These are phyloP conservation scores for Crotalus tigris DNA, from an alignment of 2,113 vertebrate genomes.

Conservation along the genomic window DNA sequence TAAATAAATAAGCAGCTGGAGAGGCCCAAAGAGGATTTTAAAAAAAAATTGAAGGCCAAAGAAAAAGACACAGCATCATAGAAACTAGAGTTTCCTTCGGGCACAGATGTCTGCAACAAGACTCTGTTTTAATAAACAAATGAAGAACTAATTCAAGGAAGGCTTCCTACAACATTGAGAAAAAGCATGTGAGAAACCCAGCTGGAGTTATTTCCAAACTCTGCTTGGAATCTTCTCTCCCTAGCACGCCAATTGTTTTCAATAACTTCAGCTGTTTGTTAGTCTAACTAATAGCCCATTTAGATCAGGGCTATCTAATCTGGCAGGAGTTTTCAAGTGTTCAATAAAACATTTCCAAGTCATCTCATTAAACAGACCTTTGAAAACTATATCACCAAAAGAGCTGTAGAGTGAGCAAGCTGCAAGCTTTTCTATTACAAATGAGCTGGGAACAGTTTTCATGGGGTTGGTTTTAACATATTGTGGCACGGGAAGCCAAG, in stretches of 20 bases:
- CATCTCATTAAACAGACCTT: background rate
- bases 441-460: background rate
- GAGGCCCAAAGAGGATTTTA: background rate
- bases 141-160: background rate
- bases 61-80: background rate
- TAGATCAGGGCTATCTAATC: background rate
- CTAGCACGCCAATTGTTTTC: background rate
- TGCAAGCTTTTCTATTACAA: background rate
- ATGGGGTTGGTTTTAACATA: background rate
- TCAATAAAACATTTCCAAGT: background rate
- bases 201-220: background rate
- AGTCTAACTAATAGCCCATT: background rate
- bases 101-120: background rate
- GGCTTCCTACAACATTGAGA: background rate
- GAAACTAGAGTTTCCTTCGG: background rate
- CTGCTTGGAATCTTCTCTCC: background rate
- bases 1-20: conserved; percentile 1
- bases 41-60: background rate
- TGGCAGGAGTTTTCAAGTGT: background rate
- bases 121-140: background rate
- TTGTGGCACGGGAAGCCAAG: background rate
- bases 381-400: background rate
- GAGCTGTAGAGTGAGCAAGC: background rate
- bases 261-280: background rate
- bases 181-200: background rate